A percentile compares a stretch with the other conserved stretches of the same genome.
Evolutionary conservation across 2,797 vertebrate genomes (phyloP).

Genomic region (Spondyliosoma cantharus): DNA sequence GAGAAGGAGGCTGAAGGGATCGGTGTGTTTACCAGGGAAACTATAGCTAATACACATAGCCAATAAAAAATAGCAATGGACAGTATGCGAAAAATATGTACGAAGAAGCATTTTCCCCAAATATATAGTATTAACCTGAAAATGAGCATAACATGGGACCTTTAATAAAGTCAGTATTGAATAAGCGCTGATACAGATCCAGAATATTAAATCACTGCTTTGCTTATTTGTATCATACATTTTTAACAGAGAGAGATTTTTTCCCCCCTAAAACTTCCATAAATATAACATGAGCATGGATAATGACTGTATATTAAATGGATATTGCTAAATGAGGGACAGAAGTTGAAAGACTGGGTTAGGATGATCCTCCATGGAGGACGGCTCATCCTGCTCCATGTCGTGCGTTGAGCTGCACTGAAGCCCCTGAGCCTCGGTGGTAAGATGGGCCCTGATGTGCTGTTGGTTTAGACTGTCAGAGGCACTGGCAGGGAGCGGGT

Average conservation of each 20-base stretch:
- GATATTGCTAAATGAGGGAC: slow-evolving; percentile 59
- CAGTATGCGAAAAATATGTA: too few species aligned
- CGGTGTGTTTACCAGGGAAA: too few species aligned
- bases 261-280: slow-evolving; percentile 41
- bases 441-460: slow-evolving; percentile 70
- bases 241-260: slow-evolving; percentile 12
- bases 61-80: too few species aligned
- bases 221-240: slow-evolving; percentile 16
- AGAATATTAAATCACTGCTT: slow-evolving; percentile 32
- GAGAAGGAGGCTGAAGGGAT: too few species aligned
- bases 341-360: slow-evolving; percentile 52
- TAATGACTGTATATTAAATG: slow-evolving; percentile 61
- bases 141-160: too few species aligned
- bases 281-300: slow-evolving; percentile 55
- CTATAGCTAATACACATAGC: too few species aligned
- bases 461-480: slow-evolving; percentile 76
- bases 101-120: too few species aligned
- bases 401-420: slow-evolving; percentile 58
- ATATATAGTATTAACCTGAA: too few species aligned
- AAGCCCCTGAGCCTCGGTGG: slow-evolving; percentile 68
- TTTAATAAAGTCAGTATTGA: slow-evolving; percentile 7
- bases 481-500: slow-evolving; percentile 70
- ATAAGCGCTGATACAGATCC: slow-evolving; percentile 3
- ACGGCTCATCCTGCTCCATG: slow-evolving; percentile 73
- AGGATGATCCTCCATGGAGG: slow-evolving; percentile 69